These are phyloP conservation scores for Anthophora plumipes DNA, from an alignment of 2,888 invertebrate genomes.

Conservation along the genomic window DNA sequence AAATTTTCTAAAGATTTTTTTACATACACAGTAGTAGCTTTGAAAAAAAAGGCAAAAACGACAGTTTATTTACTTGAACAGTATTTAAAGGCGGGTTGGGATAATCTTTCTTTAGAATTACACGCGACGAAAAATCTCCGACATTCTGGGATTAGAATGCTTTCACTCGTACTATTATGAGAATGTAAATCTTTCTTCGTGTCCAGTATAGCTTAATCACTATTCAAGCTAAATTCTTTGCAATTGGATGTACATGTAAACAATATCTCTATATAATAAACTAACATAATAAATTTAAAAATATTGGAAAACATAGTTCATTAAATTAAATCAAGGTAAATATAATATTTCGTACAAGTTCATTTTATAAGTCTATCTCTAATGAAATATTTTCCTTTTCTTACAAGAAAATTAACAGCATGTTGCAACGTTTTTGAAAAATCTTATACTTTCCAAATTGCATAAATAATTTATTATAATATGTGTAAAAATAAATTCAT, in stretches of 20 bases:
- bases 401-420: too few species aligned
- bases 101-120: constrained; percentile 37
- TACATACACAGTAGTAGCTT: not conserved
- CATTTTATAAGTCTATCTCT: too few species aligned
- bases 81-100: not conserved
- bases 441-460: too few species aligned
- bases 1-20: not conserved
- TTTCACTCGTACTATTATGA: not conserved
- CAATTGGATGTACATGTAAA: not conserved
- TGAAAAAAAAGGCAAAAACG: not conserved
- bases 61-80: constrained; percentile 3
- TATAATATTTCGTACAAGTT: not conserved
- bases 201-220: not conserved
- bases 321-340: not conserved
- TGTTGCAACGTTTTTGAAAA: too few species aligned
- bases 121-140: constrained; percentile 1
- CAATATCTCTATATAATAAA: too few species aligned
- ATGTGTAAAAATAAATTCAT: too few species aligned
- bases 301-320: not conserved
- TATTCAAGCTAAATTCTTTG: not conserved
- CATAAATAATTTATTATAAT: too few species aligned
- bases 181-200: not conserved
- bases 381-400: too few species aligned
- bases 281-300: not conserved
- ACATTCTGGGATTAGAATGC: constrained; percentile 21